Evolutionary conservation across 1,140 invertebrate genomes (phyloP).

Genomic region (Helicoverpa armigera): DNA sequence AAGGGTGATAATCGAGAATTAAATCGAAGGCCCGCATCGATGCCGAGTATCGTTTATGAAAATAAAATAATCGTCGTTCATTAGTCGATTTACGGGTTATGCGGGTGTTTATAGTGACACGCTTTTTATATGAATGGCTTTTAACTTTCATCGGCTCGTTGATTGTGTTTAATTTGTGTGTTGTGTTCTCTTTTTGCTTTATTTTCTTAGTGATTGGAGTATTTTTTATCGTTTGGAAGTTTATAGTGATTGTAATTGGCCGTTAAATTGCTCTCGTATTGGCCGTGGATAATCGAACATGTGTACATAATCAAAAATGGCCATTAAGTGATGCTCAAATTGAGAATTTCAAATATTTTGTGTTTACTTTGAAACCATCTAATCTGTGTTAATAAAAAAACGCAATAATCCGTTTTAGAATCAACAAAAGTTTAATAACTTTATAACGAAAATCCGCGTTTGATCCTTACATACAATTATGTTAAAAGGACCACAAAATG

Average conservation of each 20-base stretch:
- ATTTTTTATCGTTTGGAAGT: constrained; percentile 34
- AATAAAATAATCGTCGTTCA: constrained; percentile 81
- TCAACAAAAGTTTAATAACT: background rate
- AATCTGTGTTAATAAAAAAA: too few relatives aligned
- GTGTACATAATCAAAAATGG: background rate
- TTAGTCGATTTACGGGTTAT: constrained; percentile 69
- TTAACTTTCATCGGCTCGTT: constrained; percentile 47
- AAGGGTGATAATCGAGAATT: constrained; percentile 75
- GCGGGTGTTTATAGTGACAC: constrained; percentile 72
- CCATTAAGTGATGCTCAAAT: background rate
- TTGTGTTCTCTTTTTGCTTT: constrained; percentile 24
- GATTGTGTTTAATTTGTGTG: constrained; percentile 43
- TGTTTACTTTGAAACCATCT: background rate
- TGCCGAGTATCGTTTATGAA: constrained; percentile 69
- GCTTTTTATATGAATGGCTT: constrained; percentile 58
- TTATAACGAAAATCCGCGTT: background rate
- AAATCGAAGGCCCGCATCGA: constrained; percentile 75
- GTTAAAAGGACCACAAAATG: constrained; percentile 15
- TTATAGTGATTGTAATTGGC: constrained; percentile 38
- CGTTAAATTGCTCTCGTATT: constrained; percentile 9
- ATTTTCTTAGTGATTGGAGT: constrained; percentile 14
- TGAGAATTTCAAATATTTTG: constrained; percentile 16
- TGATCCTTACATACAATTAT: background rate
- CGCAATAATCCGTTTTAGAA: background rate
- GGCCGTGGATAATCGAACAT: background rate